These are phyloP conservation scores for Gari tellinella DNA, from an alignment of 2,888 invertebrate species.

Conservation along the genomic window DNA sequence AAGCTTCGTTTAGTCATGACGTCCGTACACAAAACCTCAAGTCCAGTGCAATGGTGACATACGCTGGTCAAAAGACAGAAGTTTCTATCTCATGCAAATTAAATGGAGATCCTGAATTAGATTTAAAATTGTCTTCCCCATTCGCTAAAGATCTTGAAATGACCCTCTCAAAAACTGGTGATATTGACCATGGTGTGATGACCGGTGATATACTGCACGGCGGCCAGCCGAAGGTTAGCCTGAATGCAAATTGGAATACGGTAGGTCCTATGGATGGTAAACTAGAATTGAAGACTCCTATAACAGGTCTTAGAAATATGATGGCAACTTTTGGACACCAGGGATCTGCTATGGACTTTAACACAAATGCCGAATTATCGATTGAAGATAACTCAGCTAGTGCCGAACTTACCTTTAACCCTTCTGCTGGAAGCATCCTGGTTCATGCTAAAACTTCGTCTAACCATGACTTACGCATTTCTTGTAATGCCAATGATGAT, in stretches of 20 bases:
- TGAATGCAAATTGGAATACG: constrained; percentile 7
- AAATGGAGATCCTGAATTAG: constrained; percentile 7
- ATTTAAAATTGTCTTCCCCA: constrained; percentile 19
- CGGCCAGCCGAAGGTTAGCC: constrained; percentile 2
- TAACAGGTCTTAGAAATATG: neutral
- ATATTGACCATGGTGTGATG: constrained; percentile 6
- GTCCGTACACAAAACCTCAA: constrained; percentile 7
- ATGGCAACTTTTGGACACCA: neutral
- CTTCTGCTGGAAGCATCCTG: neutral
- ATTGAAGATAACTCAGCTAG: neutral
- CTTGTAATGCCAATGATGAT: too few species aligned
- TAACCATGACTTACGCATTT: too few species aligned
- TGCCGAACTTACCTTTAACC: neutral
- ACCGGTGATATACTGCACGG: constrained; percentile 20
- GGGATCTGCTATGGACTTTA: neutral
- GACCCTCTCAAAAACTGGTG: constrained; percentile 10
- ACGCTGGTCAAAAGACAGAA: constrained; percentile 18
- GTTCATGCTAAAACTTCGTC: too few species aligned
- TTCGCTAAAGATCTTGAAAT: constrained; percentile 21
- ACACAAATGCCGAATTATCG: neutral
- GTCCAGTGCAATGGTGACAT: constrained; percentile 19
- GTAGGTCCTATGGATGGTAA: neutral
- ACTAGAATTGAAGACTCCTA: neutral
- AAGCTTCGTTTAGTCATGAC: constrained; percentile 28
- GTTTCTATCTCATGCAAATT: constrained; percentile 3